Conservation (phyloP, 2,888 invertebrate species). For the Mythimna loreyi region DNA sequence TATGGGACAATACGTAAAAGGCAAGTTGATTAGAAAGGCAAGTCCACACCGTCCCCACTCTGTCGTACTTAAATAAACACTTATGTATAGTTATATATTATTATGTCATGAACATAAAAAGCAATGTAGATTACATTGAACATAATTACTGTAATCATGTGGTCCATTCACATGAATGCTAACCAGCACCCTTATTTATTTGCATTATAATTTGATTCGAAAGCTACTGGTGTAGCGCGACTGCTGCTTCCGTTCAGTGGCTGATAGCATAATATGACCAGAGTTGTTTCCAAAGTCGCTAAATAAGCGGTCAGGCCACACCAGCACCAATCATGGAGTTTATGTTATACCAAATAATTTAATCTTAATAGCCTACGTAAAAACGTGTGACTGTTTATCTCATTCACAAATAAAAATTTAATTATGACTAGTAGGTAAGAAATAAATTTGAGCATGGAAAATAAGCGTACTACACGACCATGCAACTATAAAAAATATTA, state of each 20-base stretch:
- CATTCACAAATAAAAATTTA: slow-evolving; percentile 82
- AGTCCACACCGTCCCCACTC: slow-evolving; percentile 79
- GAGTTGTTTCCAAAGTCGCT: slow-evolving; percentile 15
- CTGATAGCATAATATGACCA: slow-evolving; percentile 19
- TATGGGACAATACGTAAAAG: slow-evolving; percentile 79
- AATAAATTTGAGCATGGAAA: slow-evolving; percentile 90
- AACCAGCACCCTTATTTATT: slow-evolving; percentile 80
- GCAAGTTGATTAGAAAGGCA: slow-evolving; percentile 86
- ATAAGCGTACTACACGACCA: slow-evolving; percentile 88
- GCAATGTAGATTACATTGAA: slow-evolving; percentile 76
- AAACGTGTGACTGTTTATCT: slow-evolving; percentile 70
- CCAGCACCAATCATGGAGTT: slow-evolving; percentile 50
- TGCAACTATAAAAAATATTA: slow-evolving; percentile 89
- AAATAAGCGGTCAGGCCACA: slow-evolving; percentile 25
- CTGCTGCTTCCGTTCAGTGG: slow-evolving; percentile 21
- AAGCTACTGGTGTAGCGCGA: slow-evolving; percentile 62
- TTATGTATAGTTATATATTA: slow-evolving; percentile 74
- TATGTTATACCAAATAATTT: slow-evolving; percentile 72
- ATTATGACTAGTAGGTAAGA: slow-evolving; percentile 90
- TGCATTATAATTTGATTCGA: slow-evolving; percentile 61
- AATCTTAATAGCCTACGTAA: slow-evolving; percentile 80
- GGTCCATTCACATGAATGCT: slow-evolving; percentile 77
- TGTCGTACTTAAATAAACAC: slow-evolving; percentile 72
- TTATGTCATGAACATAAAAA: slow-evolving; percentile 83
- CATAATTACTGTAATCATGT: slow-evolving; percentile 74